phyloP scores from a whole-genome alignment of 2,113 vertebrate species.

The Entomyzon cyanotis region DNA sequence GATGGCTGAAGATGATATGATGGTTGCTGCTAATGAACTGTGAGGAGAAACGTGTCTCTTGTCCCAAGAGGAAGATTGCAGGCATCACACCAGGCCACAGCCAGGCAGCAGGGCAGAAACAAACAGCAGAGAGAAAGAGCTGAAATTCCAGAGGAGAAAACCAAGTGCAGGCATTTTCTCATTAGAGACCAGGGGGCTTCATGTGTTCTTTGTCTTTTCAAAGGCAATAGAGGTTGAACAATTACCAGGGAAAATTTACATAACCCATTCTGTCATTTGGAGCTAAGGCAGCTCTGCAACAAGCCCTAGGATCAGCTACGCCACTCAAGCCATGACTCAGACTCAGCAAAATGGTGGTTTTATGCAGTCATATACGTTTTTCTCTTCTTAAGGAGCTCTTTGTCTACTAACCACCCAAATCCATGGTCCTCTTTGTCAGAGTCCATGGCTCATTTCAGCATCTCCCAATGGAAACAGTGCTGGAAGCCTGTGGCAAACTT shows the following conservation, averaged over 20 bases:
- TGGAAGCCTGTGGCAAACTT: not conserved
- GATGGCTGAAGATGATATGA: conserved; percentile 30
- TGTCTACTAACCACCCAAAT: not conserved
- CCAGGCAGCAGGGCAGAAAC: not conserved
- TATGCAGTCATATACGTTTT: not conserved
- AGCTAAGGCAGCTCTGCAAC: not conserved
- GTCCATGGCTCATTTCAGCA: not conserved
- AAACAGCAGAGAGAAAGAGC: not conserved
- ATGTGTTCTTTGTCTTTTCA: conserved; percentile 7
- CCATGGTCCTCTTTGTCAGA: not conserved
- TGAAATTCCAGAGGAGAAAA: conserved; percentile 37
- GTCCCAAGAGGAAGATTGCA: not conserved
- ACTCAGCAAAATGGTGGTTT: not conserved
- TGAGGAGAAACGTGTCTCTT: conserved; percentile 14
- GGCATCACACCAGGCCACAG: not conserved
- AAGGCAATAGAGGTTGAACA: not conserved
- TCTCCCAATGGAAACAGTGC: not conserved
- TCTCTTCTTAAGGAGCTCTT: not conserved
- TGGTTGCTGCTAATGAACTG: not conserved
- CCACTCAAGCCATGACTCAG: not conserved
- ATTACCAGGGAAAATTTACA: not conserved
- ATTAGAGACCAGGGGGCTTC: not conserved
- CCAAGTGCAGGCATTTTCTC: conserved; percentile 6
- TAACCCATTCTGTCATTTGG: not conserved
- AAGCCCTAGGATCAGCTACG: not conserved